A percentile compares a stretch with the other conserved stretches of the same genome.
Conservation (phyloP, 2,797 vertebrate species). For the Austrolebias charrua region DNA sequence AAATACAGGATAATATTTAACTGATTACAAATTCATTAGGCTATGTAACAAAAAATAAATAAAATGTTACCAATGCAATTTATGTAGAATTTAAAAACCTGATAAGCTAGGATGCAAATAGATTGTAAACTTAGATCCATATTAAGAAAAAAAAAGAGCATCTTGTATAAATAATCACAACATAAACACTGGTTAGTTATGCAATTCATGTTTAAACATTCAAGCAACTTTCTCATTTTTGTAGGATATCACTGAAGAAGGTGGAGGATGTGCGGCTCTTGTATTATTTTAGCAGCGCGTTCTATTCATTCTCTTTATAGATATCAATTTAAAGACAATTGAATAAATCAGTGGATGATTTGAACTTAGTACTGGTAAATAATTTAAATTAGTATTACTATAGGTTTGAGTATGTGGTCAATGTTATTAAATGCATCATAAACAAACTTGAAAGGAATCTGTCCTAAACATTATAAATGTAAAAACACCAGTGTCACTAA, state of each 20-base stretch:
- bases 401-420: background rate
- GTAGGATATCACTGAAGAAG: background rate
- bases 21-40: background rate
- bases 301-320: too few species aligned
- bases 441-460: background rate
- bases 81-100: slow-evolving; percentile 3
- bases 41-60: too few species aligned
- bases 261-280: background rate
- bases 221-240: background rate
- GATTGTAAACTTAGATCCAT: slow-evolving; percentile 8
- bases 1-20: background rate
- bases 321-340: background rate
- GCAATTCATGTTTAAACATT: slow-evolving; percentile 5
- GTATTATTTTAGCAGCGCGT: background rate
- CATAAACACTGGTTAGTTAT: background rate
- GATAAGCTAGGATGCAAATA: background rate
- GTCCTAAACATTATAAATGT: background rate
- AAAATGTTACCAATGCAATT: background rate
- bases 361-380: background rate
- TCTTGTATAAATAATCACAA: slow-evolving; percentile 10
- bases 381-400: too few species aligned
- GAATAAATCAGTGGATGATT: background rate
- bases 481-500: background rate
- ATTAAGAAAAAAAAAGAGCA: background rate
- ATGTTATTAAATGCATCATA: background rate